Evolutionary conservation across 2,797 vertebrate genomes (phyloP), one percentile per base, ranked within the genome.

Genomic region (Ctenopoma kingsleyae): DNA sequence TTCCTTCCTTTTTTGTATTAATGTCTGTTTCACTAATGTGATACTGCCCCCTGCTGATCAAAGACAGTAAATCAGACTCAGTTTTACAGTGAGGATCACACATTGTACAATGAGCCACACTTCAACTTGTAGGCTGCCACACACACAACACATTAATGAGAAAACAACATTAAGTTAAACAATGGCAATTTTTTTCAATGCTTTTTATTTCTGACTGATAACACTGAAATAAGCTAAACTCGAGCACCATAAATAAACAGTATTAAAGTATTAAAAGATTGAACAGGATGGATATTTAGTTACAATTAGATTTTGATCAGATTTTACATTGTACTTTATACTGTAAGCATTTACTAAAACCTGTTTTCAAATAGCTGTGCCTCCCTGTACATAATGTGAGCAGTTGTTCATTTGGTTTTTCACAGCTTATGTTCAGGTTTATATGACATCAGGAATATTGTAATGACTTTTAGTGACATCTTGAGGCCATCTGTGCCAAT

Each of bases 41-140:
- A 27, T 91, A 84, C 90, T 90, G 87, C 89, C 89, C 69, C 80
- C 91, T 92, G 59, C 81, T 88, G 89, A 2, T 65, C 15, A 61
- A 12, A 57, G 23, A 17, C 3, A 38, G 71, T 32, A 74, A 17
- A 59, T 41, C 23, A 64, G 17, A 23, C 2, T 23, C 12, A 6
- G 8, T 20, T 32, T 27, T 1, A 9, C 2, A 25, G 16, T 15
- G 2, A 2, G 1, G 0, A 9, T 67, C 10, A 41, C 3, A 3
- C 6, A n/a, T 48, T 8, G 53, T 43, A n/a, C 16, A n/a, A 23
- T 53, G 36, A 50, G 25, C 38, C 55, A 62, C 47, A 36, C 22
- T 47, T 32, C 2, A 58, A 56, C 15, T 56, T 19, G 19, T 40
- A 16, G 43, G 49, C 55, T 35, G 48, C 35, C 47, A 12, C 30